Evolutionary conservation across 2,888 invertebrate species (phyloP).

Genomic region (Eupelmus urozonus): DNA sequence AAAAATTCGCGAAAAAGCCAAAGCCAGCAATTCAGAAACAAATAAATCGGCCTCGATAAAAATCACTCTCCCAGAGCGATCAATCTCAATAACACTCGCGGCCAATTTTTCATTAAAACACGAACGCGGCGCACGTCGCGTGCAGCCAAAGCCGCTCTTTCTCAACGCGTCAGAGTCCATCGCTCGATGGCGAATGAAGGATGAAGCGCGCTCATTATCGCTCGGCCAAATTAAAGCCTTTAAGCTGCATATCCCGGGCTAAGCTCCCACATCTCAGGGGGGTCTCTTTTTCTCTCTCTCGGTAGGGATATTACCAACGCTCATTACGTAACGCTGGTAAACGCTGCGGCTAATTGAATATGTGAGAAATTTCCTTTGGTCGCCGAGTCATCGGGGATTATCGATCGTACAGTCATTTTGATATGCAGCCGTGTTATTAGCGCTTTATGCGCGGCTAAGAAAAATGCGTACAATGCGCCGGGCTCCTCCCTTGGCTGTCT

Average conservation of each 20-base stretch:
- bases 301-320: too few species aligned
- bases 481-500: too few species aligned
- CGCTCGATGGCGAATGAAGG: background rate
- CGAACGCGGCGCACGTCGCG: background rate
- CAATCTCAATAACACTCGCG: slow-evolving; percentile 26
- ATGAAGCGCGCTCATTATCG: slow-evolving; percentile 24
- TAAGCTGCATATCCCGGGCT: background rate
- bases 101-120: background rate
- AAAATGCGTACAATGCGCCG: too few species aligned
- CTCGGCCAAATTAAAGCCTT: slow-evolving; percentile 10
- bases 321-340: too few species aligned
- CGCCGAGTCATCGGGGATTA: background rate
- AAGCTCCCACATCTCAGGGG: background rate
- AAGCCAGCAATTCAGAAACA: too few species aligned
- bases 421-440: slow-evolving; percentile 3
- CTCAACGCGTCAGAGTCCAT: background rate
- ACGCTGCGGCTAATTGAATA: background rate
- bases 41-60: slow-evolving; percentile 5
- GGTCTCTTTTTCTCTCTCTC: background rate
- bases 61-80: slow-evolving; percentile 10
- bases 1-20: too few species aligned
- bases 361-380: background rate
- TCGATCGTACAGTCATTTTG: background rate
- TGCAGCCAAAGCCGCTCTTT: background rate
- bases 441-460: background rate